phyloP scores from a whole-genome alignment of 2,888 invertebrate genomes.

The Agriopis marginaria region DNA sequence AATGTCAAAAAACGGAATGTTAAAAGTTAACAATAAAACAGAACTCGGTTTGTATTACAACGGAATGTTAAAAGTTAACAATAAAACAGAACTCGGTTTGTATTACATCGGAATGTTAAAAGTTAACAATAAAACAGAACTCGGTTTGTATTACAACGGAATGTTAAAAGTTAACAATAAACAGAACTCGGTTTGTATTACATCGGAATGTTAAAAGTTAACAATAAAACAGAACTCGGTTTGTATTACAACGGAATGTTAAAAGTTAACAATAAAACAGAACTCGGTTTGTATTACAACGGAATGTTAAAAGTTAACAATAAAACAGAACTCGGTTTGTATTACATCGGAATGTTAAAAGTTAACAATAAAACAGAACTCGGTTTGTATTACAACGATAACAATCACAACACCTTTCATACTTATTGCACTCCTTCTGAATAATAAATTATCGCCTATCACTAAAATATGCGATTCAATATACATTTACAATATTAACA shows the following conservation, averaged over 20 bases:
- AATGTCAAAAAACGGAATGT: constrained; percentile 68
- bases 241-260: constrained; percentile 78
- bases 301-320: constrained; percentile 79
- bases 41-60: constrained; percentile 67
- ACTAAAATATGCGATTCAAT: constrained; percentile 76
- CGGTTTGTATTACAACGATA: constrained; percentile 72
- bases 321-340: no score
- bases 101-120: constrained; percentile 69
- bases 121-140: no score
- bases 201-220: constrained; percentile 76
- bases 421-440: constrained; percentile 85
- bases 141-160: constrained; percentile 68
- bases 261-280: constrained; percentile 75
- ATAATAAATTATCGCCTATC: constrained; percentile 82
- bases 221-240: no score
- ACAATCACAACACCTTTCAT: constrained; percentile 84
- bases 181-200: constrained; percentile 67
- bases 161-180: no score
- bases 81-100: constrained; percentile 67
- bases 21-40: constrained; percentile 73
- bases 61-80: no score
- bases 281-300: no score
- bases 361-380: constrained; percentile 67
- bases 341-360: no score
- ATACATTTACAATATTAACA: constrained; percentile 86